Percentiles rank a stretch among this genome's conserved stretches.
phyloP scores from a whole-genome alignment of 2,797 vertebrate genomes.

The Cirrhinus mrigala region DNA sequence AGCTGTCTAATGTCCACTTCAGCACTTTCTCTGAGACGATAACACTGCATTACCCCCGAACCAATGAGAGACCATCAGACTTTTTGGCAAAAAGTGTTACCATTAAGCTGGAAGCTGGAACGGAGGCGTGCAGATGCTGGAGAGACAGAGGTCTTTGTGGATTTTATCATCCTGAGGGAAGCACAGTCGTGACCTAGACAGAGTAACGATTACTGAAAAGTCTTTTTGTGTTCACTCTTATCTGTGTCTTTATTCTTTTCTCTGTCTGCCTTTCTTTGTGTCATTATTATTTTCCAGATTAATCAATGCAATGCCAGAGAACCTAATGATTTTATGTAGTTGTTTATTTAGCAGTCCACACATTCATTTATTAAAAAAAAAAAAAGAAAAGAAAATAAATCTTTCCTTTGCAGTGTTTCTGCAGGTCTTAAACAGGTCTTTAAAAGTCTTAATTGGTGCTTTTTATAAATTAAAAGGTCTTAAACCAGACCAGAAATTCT shows the following conservation, averaged over 20 bases:
- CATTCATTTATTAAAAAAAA: too few species aligned
- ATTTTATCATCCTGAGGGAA: conserved; percentile 48
- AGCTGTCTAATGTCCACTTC: conserved; percentile 52
- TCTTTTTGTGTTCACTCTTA: conserved; percentile 33
- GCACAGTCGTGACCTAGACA: conserved; percentile 24
- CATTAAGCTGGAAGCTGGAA: conserved; percentile 63
- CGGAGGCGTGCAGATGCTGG: conserved; percentile 54
- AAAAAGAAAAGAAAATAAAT: too few species aligned
- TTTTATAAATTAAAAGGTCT: too few species aligned
- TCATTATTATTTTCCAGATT: background rate
- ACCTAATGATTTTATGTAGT: background rate
- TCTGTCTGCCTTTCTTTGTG: background rate
- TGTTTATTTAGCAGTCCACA: background rate
- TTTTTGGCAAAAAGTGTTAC: conserved; percentile 61
- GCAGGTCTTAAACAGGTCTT: too few species aligned
- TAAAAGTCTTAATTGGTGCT: too few species aligned
- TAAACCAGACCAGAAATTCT: too few species aligned
- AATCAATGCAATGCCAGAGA: background rate
- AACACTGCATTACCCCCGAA: conserved; percentile 57
- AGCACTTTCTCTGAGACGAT: conserved; percentile 56
- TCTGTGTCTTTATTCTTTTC: conserved; percentile 15
- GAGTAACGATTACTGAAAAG: conserved; percentile 4
- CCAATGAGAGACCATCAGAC: conserved; percentile 59
- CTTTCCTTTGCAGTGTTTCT: too few species aligned
- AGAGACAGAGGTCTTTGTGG: conserved; percentile 34